phyloP scores from a whole-genome alignment of 2,113 vertebrate species.

The Ivindomyrus marchei region DNA sequence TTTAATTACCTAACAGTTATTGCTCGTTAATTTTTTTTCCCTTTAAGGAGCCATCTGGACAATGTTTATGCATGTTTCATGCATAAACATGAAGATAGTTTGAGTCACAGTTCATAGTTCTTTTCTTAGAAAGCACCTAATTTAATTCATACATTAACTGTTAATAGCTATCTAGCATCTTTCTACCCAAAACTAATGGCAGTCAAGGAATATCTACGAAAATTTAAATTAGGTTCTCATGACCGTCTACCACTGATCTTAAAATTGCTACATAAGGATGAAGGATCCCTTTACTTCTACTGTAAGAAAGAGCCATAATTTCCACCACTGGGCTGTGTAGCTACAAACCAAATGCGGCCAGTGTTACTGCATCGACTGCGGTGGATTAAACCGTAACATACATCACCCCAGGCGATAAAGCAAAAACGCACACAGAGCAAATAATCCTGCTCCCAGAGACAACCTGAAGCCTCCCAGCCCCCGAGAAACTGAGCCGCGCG shows the following conservation, averaged over 20 bases:
- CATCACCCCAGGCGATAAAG: background rate
- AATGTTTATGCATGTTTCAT: background rate
- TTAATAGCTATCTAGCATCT: background rate
- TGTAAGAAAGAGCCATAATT: background rate
- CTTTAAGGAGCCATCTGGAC: slow-evolving; percentile 5
- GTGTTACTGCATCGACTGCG: background rate
- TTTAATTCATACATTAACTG: background rate
- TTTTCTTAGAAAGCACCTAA: background rate
- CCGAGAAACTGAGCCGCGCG: slow-evolving; percentile 42
- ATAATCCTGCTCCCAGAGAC: slow-evolving; percentile 32
- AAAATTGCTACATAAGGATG: background rate
- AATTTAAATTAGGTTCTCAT: background rate
- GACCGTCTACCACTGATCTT: background rate
- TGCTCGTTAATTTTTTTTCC: background rate
- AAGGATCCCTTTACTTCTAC: background rate
- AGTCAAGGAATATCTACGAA: background rate
- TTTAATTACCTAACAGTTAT: slow-evolving; percentile 9
- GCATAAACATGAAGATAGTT: background rate
- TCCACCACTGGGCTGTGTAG: background rate
- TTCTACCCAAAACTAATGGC: background rate
- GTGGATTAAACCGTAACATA: background rate
- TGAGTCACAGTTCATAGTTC: background rate
- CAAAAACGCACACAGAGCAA: background rate
- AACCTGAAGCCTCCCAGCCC: slow-evolving; percentile 33
- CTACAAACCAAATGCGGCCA: background rate